A percentile compares a stretch with the other conserved stretches of the same genome.
Evolutionary conservation across 2,113 vertebrate species (phyloP).

Genomic region (Dendropsophus ebraccatus): DNA sequence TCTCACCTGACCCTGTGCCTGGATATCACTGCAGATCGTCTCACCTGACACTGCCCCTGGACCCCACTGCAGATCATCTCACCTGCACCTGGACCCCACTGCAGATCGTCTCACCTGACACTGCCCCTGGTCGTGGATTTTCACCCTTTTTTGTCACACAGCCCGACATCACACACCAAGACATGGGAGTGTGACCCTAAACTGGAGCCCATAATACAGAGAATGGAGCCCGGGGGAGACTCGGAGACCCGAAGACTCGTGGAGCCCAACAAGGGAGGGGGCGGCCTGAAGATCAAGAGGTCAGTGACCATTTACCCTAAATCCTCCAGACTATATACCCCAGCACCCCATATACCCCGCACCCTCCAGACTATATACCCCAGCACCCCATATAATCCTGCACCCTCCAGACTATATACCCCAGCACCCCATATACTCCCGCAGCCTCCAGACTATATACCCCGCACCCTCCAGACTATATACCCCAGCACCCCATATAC

Average conservation of each 20-base stretch:
- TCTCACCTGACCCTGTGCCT: neutral
- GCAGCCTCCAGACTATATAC: neutral
- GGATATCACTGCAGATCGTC: neutral
- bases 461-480: neutral
- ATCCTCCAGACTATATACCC: neutral
- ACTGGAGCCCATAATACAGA: neutral
- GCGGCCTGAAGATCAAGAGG: conserved; percentile 28
- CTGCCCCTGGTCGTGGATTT: neutral
- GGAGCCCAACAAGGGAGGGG: conserved; percentile 1
- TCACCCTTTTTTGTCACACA: neutral
- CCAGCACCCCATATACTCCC: neutral
- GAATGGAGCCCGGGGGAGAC: conserved; percentile 14
- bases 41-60: neutral
- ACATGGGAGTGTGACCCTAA: conserved; percentile 11
- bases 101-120: neutral
- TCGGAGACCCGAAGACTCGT: conserved; percentile 18
- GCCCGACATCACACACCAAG: neutral
- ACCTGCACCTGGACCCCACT: neutral
- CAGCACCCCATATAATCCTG: neutral
- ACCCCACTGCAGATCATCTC: neutral
- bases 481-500: neutral
- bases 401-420: too few species aligned
- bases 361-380: neutral
- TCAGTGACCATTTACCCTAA: neutral
- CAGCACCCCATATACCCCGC: neutral